These are phyloP conservation scores for Agrypnia vestita DNA, from an alignment of 1,140 invertebrate species.

Conservation along the genomic window DNA sequence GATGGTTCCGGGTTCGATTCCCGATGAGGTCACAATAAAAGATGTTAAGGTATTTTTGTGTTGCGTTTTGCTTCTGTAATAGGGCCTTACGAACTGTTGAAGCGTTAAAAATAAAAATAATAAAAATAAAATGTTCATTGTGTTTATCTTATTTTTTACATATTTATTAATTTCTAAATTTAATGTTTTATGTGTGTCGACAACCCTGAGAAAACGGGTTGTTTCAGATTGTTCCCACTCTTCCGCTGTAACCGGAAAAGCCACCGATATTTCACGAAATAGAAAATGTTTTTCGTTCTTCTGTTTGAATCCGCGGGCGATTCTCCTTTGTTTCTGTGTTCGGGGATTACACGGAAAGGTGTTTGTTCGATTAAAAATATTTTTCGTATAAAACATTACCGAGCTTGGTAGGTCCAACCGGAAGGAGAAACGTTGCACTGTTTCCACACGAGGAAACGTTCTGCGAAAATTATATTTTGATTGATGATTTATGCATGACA, in stretches of 20 bases:
- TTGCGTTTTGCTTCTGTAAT: no score
- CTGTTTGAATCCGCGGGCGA: neutral
- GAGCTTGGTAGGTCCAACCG: neutral
- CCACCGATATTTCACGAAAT: slow-evolving; percentile 21
- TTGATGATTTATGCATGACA: no score
- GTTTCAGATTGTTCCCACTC: neutral
- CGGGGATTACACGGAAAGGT: neutral
- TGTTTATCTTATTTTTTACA: no score
- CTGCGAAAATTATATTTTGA: neutral
- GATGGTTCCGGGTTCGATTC: no score
- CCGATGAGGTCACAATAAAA: no score
- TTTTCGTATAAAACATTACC: slow-evolving; percentile 4
- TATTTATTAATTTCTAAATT: no score
- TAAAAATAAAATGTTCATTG: no score
- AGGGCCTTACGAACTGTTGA: no score
- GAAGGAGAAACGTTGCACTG: neutral
- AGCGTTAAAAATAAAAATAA: no score
- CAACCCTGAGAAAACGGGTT: neutral
- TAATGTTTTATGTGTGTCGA: no score
- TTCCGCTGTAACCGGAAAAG: slow-evolving; percentile 25
- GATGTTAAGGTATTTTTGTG: no score
- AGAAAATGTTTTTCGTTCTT: slow-evolving; percentile 17
- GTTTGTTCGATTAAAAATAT: slow-evolving; percentile 29
- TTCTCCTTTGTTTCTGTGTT: slow-evolving; percentile 11
- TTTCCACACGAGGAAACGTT: neutral